These are phyloP conservation scores for Prunella fulvescens DNA, from an alignment of 2,113 vertebrate species.

Conservation along the genomic window DNA sequence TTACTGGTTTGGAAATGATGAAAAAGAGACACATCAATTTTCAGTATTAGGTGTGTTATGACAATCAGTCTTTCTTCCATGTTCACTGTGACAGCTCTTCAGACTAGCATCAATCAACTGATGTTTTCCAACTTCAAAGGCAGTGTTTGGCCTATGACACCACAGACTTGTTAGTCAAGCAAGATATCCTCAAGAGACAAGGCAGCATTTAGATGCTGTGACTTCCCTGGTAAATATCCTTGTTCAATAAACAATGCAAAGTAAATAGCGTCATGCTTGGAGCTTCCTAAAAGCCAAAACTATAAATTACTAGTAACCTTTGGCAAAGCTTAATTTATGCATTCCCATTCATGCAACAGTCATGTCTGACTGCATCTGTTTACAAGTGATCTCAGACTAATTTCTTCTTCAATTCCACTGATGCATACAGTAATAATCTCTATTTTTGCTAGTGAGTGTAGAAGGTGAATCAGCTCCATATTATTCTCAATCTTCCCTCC, in stretches of 20 bases:
- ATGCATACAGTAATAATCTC: not conserved
- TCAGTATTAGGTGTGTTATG: constrained; percentile 10
- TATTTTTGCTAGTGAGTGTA: not conserved
- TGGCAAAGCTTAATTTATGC: constrained; percentile 9
- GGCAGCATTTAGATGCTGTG: not conserved
- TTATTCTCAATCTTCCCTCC: not conserved
- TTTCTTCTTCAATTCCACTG: constrained; percentile 16
- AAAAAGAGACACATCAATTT: not conserved
- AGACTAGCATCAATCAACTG: not conserved
- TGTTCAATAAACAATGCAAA: constrained; percentile 1
- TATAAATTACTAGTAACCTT: constrained; percentile 27
- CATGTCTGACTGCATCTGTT: constrained; percentile 37
- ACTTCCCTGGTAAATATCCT: not conserved
- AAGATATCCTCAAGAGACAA: not conserved
- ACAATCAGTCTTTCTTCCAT: not conserved
- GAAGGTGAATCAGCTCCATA: constrained; percentile 7
- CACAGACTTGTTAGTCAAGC: not conserved
- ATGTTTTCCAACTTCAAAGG: constrained; percentile 28
- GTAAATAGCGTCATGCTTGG: not conserved
- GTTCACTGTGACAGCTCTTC: not conserved
- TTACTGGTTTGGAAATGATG: not conserved
- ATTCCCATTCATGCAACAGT: not conserved
- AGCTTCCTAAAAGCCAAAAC: constrained; percentile 1
- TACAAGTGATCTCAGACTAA: not conserved
- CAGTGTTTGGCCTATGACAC: constrained; percentile 40